These are phyloP conservation scores for Petrolisthes cinctipes DNA, from an alignment of 2,888 invertebrate genomes.

Conservation along the genomic window DNA sequence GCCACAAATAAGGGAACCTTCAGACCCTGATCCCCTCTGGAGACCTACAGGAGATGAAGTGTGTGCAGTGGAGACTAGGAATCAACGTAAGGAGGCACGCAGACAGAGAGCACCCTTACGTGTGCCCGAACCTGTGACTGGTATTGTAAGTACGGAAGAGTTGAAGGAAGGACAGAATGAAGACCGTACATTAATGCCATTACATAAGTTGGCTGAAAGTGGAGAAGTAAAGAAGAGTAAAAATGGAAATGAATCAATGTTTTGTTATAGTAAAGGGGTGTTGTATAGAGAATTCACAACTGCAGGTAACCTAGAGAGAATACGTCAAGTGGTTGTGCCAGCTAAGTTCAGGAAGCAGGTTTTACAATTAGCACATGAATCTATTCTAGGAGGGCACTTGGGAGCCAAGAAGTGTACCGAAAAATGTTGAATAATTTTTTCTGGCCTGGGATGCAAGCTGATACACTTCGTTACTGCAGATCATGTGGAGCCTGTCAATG, in stretches of 20 bases:
- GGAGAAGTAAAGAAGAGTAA: conserved; percentile 7
- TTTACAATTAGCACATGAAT: not conserved
- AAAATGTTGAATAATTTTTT: not conserved
- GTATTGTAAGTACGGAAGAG: not conserved
- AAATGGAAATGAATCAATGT: not conserved
- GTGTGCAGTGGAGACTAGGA: not conserved
- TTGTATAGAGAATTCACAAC: conserved; percentile 14
- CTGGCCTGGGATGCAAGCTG: not conserved
- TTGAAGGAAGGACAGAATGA: not conserved
- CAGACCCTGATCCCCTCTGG: not conserved
- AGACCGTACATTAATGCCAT: not conserved
- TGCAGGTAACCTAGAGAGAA: not conserved
- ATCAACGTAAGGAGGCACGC: no score
- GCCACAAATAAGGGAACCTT: conserved; percentile 1
- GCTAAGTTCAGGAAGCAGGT: not conserved
- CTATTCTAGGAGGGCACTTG: not conserved
- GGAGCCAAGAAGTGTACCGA: not conserved
- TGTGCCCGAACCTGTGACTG: no score
- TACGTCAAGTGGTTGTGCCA: not conserved
- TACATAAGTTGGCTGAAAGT: not conserved
- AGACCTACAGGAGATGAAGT: not conserved
- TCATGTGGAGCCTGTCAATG: not conserved
- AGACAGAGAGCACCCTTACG: no score
- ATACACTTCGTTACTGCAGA: not conserved
- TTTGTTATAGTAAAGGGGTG: not conserved